Percentiles rank a stretch among this genome's conserved stretches.
Conservation (phyloP, 2,888 invertebrate species). For the Corythucha ciliata region DNA sequence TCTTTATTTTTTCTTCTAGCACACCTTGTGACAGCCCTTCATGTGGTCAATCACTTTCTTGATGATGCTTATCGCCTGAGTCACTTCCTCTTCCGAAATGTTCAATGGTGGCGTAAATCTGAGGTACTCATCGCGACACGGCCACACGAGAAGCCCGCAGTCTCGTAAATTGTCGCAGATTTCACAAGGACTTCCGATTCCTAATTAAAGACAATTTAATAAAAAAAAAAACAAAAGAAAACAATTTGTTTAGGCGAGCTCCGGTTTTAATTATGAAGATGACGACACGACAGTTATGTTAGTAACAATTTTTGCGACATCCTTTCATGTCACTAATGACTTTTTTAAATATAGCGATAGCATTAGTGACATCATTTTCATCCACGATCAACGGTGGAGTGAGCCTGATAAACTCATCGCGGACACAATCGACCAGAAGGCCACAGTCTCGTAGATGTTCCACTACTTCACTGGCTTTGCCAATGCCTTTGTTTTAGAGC, state of each 20-base stretch:
- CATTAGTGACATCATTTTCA: background rate
- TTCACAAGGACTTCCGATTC: conserved; percentile 28
- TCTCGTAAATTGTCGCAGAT: conserved; percentile 27
- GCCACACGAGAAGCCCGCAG: conserved; percentile 30
- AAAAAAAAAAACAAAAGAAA: background rate
- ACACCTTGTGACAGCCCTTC: conserved; percentile 28
- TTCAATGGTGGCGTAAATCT: conserved; percentile 27
- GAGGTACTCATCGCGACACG: conserved; percentile 25
- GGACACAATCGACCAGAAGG: background rate
- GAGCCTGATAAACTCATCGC: background rate
- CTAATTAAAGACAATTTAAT: conserved; percentile 13
- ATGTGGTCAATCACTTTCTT: conserved; percentile 29
- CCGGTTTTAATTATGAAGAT: no score
- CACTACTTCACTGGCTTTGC: background rate
- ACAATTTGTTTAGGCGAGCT: no score
- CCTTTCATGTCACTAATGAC: background rate
- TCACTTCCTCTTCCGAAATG: conserved; percentile 28
- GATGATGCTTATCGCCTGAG: conserved; percentile 28
- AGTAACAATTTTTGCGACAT: background rate
- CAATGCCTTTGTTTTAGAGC: no score
- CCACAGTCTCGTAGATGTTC: background rate
- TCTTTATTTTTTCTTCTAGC: conserved; percentile 14
- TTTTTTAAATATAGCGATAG: background rate
- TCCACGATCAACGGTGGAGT: background rate
- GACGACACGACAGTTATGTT: no score